Conservation (phyloP, 2,797 vertebrate genomes). For the Danio choprae region DNA sequence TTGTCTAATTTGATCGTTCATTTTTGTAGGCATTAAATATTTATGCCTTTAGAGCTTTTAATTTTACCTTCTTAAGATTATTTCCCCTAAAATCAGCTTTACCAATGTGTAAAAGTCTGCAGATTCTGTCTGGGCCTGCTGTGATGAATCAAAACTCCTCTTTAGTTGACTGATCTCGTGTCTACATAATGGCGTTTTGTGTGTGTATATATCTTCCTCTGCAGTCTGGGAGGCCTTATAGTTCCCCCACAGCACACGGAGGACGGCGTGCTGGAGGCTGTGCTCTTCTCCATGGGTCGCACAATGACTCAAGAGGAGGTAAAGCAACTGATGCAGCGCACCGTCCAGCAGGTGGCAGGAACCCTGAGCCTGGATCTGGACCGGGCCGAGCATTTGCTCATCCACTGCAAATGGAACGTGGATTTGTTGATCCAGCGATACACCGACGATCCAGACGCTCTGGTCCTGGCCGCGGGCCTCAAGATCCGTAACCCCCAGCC, state of each 20-base stretch:
- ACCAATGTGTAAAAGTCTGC: not conserved
- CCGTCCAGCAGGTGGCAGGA: constrained; percentile 87
- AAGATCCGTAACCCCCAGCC: constrained; percentile 77
- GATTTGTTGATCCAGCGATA: constrained; percentile 90
- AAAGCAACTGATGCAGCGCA: constrained; percentile 87
- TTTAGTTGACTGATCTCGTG: not conserved
- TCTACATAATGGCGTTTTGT: not conserved
- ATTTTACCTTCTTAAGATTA: not conserved
- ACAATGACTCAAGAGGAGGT: constrained; percentile 93
- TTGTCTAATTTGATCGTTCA: not conserved
- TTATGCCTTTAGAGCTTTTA: not conserved
- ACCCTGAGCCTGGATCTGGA: constrained; percentile 86
- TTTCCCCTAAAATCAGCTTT: not conserved
- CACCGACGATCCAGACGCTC: constrained; percentile 82
- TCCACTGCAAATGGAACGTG: constrained; percentile 91
- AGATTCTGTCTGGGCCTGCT: not conserved
- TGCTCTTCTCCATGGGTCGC: constrained; percentile 89
- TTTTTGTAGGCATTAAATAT: no score
- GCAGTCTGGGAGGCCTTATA: constrained; percentile 64
- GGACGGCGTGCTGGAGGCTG: constrained; percentile 84
- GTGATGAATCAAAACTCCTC: not conserved
- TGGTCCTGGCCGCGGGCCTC: constrained; percentile 87
- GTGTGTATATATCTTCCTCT: constrained; percentile 56
- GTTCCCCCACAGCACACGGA: constrained; percentile 68
- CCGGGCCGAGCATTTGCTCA: constrained; percentile 87